A percentile compares a stretch with the other conserved stretches of the same genome.
Evolutionary conservation across 1,140 invertebrate genomes (phyloP).

Genomic region (Nebria ingens): DNA sequence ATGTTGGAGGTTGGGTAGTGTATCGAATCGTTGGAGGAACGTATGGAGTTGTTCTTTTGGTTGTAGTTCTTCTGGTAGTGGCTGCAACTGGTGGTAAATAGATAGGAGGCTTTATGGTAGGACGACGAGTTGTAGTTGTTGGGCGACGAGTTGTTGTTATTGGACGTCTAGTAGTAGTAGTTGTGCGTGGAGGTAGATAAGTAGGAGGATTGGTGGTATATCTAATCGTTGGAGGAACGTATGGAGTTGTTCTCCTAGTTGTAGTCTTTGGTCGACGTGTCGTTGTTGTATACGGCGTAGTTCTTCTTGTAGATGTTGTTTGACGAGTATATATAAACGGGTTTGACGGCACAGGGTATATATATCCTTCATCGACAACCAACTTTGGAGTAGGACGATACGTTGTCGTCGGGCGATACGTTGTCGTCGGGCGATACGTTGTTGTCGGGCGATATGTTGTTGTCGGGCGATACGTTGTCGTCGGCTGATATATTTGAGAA

Average conservation of each 20-base stretch:
- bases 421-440: neutral
- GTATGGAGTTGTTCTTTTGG: neutral
- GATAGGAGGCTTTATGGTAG: neutral
- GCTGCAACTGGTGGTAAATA: neutral
- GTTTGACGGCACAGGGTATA: neutral
- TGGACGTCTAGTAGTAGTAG: neutral
- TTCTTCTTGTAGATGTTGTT: conserved; percentile 1
- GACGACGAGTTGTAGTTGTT: neutral
- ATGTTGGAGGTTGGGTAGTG: neutral
- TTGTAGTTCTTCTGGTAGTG: neutral
- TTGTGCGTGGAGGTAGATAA: neutral
- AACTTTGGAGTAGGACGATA: neutral
- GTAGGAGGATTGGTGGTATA: neutral
- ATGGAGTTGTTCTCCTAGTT: neutral
- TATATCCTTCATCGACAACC: neutral
- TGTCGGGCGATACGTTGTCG: neutral
- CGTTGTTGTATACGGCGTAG: neutral
- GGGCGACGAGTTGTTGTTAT: neutral
- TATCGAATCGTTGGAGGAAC: too few relatives aligned
- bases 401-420: neutral
- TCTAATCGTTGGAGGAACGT: neutral
- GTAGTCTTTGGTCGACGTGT: conserved; percentile 1
- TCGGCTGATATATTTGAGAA: too few relatives aligned
- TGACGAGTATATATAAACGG: neutral
- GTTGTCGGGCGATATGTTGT: neutral